Conservation (phyloP, 2,888 invertebrate genomes). For the Zonitis immaculata region DNA sequence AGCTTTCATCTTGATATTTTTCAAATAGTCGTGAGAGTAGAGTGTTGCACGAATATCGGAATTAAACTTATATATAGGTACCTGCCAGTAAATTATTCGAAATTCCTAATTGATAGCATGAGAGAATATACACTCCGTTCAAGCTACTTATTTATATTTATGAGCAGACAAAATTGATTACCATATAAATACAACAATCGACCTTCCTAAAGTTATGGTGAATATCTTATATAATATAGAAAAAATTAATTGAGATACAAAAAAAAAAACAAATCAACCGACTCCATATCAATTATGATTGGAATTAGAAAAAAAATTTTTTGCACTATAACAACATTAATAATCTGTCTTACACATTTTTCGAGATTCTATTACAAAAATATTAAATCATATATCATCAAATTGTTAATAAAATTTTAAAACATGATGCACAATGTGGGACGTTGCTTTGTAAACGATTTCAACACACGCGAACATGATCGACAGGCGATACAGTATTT, state of each 20-base stretch:
- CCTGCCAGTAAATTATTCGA: neutral
- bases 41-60: neutral
- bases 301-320: neutral
- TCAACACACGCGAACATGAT: too few relatives aligned
- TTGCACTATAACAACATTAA: too few relatives aligned
- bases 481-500: too few relatives aligned
- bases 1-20: neutral
- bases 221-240: neutral
- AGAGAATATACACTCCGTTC: neutral
- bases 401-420: too few relatives aligned
- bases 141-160: neutral
- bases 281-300: neutral
- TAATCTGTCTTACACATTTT: too few relatives aligned
- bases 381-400: too few relatives aligned
- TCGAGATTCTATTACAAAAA: too few relatives aligned
- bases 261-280: neutral
- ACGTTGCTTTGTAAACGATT: too few relatives aligned
- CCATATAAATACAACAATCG: neutral
- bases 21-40: neutral
- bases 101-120: conserved; percentile 1
- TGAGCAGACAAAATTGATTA: neutral
- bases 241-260: neutral
- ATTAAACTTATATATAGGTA: too few relatives aligned
- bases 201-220: neutral
- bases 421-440: too few relatives aligned